phyloP scores from a whole-genome alignment of 2,888 invertebrate genomes.

The Barypeithes pellucidus region DNA sequence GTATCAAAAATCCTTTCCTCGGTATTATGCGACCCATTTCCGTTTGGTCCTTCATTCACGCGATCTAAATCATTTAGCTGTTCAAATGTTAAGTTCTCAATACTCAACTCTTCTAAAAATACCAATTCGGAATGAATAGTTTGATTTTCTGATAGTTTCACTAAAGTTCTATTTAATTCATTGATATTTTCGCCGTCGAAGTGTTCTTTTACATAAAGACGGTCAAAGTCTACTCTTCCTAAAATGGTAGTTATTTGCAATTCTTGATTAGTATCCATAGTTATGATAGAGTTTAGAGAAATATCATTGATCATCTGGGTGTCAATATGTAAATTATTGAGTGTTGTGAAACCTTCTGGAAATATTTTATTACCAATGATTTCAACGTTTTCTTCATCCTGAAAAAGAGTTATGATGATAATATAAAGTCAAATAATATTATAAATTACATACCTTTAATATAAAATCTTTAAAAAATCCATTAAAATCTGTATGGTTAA shows the following conservation, averaged over 20 bases:
- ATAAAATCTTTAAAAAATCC: constrained; percentile 71
- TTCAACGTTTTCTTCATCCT: constrained; percentile 63
- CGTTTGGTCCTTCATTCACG: background rate
- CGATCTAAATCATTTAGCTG: constrained; percentile 4
- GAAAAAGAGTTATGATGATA: constrained; percentile 39
- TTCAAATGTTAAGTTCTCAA: constrained; percentile 62
- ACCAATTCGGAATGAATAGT: constrained; percentile 66
- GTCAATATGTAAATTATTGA: constrained; percentile 67
- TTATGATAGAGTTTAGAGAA: constrained; percentile 70
- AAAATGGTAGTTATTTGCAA: constrained; percentile 68
- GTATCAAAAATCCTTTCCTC: constrained; percentile 41
- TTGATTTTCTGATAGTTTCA: constrained; percentile 69
- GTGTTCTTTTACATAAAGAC: constrained; percentile 68
- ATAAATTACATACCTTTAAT: constrained; percentile 63
- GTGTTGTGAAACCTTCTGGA: constrained; percentile 66
- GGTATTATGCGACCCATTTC: background rate
- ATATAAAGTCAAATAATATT: background rate
- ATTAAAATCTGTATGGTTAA: constrained; percentile 69
- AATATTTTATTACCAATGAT: constrained; percentile 73
- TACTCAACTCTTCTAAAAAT: constrained; percentile 65
- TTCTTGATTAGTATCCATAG: constrained; percentile 71
- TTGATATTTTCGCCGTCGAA: constrained; percentile 70
- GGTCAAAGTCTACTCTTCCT: constrained; percentile 70
- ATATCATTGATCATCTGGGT: constrained; percentile 71
- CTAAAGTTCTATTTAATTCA: constrained; percentile 68